Evolutionary conservation across 2,797 vertebrate species (phyloP).

Genomic region (Knipowitschia caucasica): DNA sequence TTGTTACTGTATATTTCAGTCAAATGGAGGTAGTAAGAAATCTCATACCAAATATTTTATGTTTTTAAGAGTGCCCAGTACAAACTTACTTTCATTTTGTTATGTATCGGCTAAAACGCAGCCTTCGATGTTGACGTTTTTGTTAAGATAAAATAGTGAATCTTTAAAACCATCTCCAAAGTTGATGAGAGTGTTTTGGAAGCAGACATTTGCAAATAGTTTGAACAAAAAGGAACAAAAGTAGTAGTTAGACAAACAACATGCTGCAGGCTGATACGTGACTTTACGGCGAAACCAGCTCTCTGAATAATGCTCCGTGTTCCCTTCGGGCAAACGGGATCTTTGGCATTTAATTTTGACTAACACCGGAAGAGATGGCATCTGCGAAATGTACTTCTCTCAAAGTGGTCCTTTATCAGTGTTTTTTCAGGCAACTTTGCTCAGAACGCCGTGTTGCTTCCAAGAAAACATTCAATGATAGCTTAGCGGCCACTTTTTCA

Average conservation of each 20-base stretch:
- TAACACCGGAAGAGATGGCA: slow-evolving; percentile 71
- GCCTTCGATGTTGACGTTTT: no score
- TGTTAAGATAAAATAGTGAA: no score
- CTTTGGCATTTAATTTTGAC: slow-evolving; percentile 62
- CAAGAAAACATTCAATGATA: slow-evolving; percentile 44
- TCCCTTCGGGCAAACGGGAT: slow-evolving; percentile 36
- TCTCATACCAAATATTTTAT: no score
- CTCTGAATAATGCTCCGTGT: slow-evolving; percentile 14
- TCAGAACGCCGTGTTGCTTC: slow-evolving; percentile 39
- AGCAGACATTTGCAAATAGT: no score
- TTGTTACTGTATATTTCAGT: no score
- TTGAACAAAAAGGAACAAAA: neutral
- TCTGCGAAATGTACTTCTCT: slow-evolving; percentile 60
- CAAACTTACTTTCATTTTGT: no score
- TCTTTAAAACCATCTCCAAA: no score
- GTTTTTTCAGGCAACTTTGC: slow-evolving; percentile 64
- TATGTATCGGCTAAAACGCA: no score
- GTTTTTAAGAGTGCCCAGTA: no score
- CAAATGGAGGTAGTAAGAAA: no score
- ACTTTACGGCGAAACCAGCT: neutral
- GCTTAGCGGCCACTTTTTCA: slow-evolving; percentile 42
- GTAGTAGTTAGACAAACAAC: neutral
- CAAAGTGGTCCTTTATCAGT: slow-evolving; percentile 54
- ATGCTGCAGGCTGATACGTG: neutral
- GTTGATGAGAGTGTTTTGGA: no score